These are phyloP conservation scores for Serrognathus titanus DNA, from an alignment of 2,888 invertebrate species.

Conservation along the genomic window DNA sequence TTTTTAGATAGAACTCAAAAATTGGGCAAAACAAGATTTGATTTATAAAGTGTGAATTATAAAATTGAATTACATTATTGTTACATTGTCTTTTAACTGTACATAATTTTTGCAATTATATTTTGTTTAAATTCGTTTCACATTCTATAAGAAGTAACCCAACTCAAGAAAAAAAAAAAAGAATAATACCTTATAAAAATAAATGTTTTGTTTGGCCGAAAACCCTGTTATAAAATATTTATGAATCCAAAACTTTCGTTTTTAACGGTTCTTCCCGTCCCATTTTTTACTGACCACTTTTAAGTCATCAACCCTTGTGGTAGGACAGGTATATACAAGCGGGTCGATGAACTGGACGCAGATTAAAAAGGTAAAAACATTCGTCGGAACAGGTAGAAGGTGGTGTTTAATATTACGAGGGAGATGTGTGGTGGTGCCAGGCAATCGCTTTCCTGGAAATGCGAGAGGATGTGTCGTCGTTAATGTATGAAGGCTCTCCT, in stretches of 20 bases:
- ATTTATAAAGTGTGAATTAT: no score
- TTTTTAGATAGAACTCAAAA: no score
- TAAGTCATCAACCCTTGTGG: conserved; percentile 33
- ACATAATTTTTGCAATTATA: no score
- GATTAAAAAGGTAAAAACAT: conserved; percentile 28
- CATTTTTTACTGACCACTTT: conserved; percentile 25
- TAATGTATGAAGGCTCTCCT: background rate
- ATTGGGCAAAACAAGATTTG: no score
- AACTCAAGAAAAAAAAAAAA: no score
- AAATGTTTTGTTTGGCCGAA: no score
- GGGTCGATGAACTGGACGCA: conserved; percentile 27
- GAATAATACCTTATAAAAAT: no score
- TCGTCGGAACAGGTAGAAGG: conserved; percentile 26
- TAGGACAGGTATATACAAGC: conserved; percentile 28
- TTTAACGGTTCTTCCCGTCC: conserved; percentile 5
- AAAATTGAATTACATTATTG: no score
- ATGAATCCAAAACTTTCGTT: background rate
- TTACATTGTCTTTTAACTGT: no score
- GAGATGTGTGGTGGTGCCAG: conserved; percentile 11
- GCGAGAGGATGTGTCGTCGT: conserved; percentile 14
- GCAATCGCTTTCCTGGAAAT: conserved; percentile 17
- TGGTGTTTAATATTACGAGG: conserved; percentile 17
- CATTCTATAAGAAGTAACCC: no score
- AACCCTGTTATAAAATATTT: background rate
- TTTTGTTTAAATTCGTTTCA: no score